Percentiles rank a stretch among this genome's conserved stretches.
These are phyloP conservation scores for Clamator glandarius DNA, from an alignment of 2,797 vertebrate species.

Conservation along the genomic window DNA sequence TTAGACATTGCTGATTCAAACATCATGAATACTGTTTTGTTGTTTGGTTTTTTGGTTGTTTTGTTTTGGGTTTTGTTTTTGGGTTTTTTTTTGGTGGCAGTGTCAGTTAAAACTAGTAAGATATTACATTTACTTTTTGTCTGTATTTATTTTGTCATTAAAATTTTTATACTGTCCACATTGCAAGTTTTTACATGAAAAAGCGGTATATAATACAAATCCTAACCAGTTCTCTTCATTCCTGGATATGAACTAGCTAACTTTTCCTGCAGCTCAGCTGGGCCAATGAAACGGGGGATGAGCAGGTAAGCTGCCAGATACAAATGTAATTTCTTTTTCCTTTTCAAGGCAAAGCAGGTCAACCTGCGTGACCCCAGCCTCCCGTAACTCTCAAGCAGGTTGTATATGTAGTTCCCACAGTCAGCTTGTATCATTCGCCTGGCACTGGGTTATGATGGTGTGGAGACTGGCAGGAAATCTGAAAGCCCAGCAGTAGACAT, in stretches of 20 bases:
- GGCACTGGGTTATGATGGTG: neutral
- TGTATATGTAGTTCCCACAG: fast-evolving
- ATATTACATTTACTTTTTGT: neutral
- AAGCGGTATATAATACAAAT: neutral
- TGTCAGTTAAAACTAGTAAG: neutral
- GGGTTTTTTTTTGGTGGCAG: too few relatives aligned
- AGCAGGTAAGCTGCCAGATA: neutral
- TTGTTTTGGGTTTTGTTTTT: too few relatives aligned
- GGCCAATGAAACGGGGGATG: neutral
- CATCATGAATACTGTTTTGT: neutral
- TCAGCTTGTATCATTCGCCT: neutral
- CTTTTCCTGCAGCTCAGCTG: neutral
- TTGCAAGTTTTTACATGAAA: neutral
- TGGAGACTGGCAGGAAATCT: neutral
- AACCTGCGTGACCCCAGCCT: neutral
- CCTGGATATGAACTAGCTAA: neutral
- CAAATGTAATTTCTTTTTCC: neutral
- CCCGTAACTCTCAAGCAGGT: fast-evolving
- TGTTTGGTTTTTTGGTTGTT: neutral
- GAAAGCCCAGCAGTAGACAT: neutral
- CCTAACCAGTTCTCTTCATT: neutral
- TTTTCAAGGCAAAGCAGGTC: neutral
- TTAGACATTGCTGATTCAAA: neutral
- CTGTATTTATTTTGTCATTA: neutral
- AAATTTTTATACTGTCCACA: neutral